Evolutionary conservation across 1,140 invertebrate genomes (phyloP).

Genomic region (Pinna nobilis): DNA sequence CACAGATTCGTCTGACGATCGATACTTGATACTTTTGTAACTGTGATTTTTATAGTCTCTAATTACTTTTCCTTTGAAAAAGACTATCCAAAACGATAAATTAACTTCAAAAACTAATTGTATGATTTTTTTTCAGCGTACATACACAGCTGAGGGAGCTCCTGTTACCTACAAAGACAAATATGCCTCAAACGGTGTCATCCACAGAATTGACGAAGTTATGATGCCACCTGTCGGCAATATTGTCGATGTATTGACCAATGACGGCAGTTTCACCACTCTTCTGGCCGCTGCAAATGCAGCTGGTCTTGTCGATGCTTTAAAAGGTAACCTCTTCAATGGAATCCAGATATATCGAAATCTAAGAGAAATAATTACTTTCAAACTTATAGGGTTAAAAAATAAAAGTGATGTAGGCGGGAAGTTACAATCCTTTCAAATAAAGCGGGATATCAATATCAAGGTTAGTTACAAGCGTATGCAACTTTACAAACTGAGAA

Average conservation of each 20-base stretch:
- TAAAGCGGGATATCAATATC: too few relatives aligned
- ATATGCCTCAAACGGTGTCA: conserved; percentile 40
- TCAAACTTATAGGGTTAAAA: too few relatives aligned
- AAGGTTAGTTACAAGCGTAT: too few relatives aligned
- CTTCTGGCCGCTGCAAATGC: conserved; percentile 39
- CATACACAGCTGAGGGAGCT: conserved; percentile 40
- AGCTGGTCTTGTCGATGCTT: conserved; percentile 33
- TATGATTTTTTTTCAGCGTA: conserved; percentile 19
- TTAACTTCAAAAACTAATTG: background rate
- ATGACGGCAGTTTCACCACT: conserved; percentile 43
- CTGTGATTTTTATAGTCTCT: too few relatives aligned
- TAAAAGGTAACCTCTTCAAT: conserved; percentile 24
- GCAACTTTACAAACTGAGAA: too few relatives aligned
- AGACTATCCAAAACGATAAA: background rate
- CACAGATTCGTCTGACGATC: background rate
- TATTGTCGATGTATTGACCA: conserved; percentile 40
- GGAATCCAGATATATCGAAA: background rate
- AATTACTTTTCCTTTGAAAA: too few relatives aligned
- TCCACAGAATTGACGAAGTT: conserved; percentile 36
- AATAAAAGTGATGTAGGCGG: too few relatives aligned
- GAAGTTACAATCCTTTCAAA: too few relatives aligned
- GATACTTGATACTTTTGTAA: background rate
- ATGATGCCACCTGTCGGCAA: conserved; percentile 42
- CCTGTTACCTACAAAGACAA: conserved; percentile 20
- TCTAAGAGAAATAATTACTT: background rate